Percentiles rank a stretch among this genome's conserved stretches.
These are phyloP conservation scores for Dipodomys stephensi DNA, from an alignment of 2,113 vertebrate species.

Conservation along the genomic window DNA sequence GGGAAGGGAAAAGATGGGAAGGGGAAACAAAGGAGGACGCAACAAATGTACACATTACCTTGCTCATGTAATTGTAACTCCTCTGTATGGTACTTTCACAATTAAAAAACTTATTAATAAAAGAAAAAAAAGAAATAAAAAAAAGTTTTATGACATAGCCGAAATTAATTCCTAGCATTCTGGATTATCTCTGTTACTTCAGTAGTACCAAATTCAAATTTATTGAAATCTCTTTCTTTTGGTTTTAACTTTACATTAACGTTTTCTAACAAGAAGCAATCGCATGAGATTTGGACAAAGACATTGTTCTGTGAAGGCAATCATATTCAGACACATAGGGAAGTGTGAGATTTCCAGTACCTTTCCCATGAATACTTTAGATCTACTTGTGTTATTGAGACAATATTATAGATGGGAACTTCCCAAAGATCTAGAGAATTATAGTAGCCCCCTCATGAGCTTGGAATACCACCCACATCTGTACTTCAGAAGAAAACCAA, in stretches of 20 bases:
- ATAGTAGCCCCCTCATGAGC: neutral
- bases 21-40: too few relatives aligned
- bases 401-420: neutral
- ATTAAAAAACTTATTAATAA: too few relatives aligned
- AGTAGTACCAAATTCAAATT: constrained; percentile 8
- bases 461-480: neutral
- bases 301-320: neutral
- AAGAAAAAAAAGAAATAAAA: too few relatives aligned
- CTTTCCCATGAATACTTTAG: neutral
- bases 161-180: neutral
- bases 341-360: neutral
- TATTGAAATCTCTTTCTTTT: neutral
- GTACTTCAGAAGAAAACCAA: neutral
- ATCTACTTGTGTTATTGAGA: neutral
- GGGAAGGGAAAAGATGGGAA: too few relatives aligned
- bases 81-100: too few relatives aligned
- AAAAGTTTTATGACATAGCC: neutral
- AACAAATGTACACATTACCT: too few relatives aligned
- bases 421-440: neutral
- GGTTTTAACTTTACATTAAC: neutral
- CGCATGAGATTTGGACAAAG: neutral
- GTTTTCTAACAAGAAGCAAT: neutral
- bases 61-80: too few relatives aligned
- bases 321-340: neutral
- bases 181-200: neutral